These are phyloP conservation scores for Tiliacea citrago DNA, from an alignment of 2,888 invertebrate genomes.

Conservation along the genomic window DNA sequence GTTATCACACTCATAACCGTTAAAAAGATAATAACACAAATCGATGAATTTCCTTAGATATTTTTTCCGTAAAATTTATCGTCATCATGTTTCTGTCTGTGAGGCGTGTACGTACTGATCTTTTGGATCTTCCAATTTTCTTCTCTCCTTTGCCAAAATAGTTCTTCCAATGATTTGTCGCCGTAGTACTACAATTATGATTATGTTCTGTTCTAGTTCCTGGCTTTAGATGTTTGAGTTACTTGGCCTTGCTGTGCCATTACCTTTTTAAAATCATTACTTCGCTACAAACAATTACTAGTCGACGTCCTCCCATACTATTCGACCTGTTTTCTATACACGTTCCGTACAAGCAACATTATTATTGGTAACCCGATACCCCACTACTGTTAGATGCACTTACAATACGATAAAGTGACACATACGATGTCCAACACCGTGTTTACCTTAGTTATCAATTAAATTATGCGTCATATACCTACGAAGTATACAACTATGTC, in stretches of 20 bases:
- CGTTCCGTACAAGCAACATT: slow-evolving; percentile 36
- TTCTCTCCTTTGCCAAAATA: slow-evolving; percentile 4
- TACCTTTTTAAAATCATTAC: slow-evolving; percentile 18
- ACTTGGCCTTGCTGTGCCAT: background rate
- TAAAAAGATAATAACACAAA: too few relatives aligned
- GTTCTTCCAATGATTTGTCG: background rate
- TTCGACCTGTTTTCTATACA: slow-evolving; percentile 48
- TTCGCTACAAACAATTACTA: slow-evolving; percentile 6
- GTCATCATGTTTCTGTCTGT: too few relatives aligned
- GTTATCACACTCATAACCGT: too few relatives aligned
- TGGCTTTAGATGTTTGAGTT: background rate
- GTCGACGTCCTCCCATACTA: slow-evolving; percentile 4
- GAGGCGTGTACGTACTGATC: too few relatives aligned
- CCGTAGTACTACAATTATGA: background rate
- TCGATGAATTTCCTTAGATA: too few relatives aligned
- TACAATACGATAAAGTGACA: slow-evolving; percentile 47
- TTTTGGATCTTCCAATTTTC: too few relatives aligned
- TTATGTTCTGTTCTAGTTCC: background rate
- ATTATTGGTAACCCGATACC: slow-evolving; percentile 53
- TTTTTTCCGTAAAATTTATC: too few relatives aligned
- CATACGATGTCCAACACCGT: slow-evolving; percentile 30
- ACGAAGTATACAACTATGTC: slow-evolving; percentile 51
- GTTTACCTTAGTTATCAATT: slow-evolving; percentile 57
- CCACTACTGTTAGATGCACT: slow-evolving; percentile 39
- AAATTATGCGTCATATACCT: slow-evolving; percentile 53